Evolutionary conservation across 92 coral and sea anemone species (phyloP), one percentile per base, ranked within the genome.

Genomic region (Zoanthus sansibaricus): DNA sequence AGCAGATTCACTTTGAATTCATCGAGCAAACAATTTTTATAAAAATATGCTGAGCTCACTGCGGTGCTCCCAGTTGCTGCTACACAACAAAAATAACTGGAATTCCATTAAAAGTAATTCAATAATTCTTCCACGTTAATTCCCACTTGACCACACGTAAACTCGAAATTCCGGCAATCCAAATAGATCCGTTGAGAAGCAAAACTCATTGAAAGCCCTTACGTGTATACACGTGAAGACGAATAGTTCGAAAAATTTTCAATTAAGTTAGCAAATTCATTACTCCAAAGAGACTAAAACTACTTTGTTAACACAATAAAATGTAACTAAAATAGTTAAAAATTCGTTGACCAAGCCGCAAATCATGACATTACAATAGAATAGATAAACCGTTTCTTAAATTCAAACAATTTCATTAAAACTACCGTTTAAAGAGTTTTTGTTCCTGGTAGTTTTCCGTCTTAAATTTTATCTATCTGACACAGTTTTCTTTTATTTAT

Each of bases 81-180:
- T 64, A 30, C 68, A 51, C 68, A 59, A 80, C 46, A 80, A 62
- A 67, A 67, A 80, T 66, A 62, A 66, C 85, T 80, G 30, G 21
- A 80, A 80, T 80, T 80, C 85, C 85, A 11, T 62, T n/a, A 62
- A 13, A 13, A 79, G 75, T 80, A 80, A 80, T 80, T 62, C 62
- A 46, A 80, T 80, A 66, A 80, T 66, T 80, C 52, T 80, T 80
- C 71, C 52, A 66, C 46, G 73, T 80, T 44, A 45, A 56, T 80
- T 33, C 56, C 83, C 72, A 59, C 72, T 14, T 79, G 48, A 16
- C 16, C 7, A 46, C 75, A 80, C 85, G 74, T 75, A 62, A 76
- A 47, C 46, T 37, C 31, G 55, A n/a, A 33, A 33, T 12, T 33
- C 45, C 46, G 45, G 46, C 4, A 25, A 32, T 25, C 44, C 44